Evolutionary conservation across 2,797 vertebrate species (phyloP), one percentile per base, ranked within the genome.

Genomic region (Aotus griseimembra): DNA sequence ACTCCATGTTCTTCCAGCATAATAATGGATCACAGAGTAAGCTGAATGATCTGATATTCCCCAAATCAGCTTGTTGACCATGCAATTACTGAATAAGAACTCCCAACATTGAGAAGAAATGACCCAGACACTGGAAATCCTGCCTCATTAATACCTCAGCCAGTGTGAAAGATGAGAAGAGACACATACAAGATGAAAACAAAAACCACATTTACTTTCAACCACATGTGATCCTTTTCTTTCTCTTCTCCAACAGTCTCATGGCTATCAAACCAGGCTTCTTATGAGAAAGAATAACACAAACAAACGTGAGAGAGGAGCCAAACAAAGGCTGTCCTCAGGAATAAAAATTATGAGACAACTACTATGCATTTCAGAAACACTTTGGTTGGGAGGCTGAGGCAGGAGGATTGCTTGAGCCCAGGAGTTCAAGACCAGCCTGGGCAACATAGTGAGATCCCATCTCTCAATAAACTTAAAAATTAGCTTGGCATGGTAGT

Each of bases 181-280:
- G 76, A 79, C 19, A 70, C 46, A 88, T 24, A 88, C 26, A 88
- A 95, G 90, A 96, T 77, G 86, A 96, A 94, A 97, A 96, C 87
- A 90, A 93, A 96, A 97, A 91, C 52, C 96, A 93, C 39, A 83
- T 86, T 96, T 64, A 28, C 46, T 93, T 95, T 92, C 92, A 88
- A 77, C 79, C 76, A 48, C 57, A 30, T 52, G 39, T 79, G 88
- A 76, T 77, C 39, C 80, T 76, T 83, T 13, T 2, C 46, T 48
- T 7, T 52, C 72, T 93, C 30, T 44, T 61, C 3, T 80, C 81
- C 88, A 94, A 88, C 81, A 83, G 36, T 44, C 48, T 86, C 55
- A 75, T n/a, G 22, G 41, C 36, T 83, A 81, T 55, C 13, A 57
- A 61, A 85, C 73, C 33, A 96, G 81, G 15, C 17, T 79, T 83